These are phyloP conservation scores for Apogon hyalosoma DNA, from an alignment of 2,797 vertebrate species.

Conservation along the genomic window DNA sequence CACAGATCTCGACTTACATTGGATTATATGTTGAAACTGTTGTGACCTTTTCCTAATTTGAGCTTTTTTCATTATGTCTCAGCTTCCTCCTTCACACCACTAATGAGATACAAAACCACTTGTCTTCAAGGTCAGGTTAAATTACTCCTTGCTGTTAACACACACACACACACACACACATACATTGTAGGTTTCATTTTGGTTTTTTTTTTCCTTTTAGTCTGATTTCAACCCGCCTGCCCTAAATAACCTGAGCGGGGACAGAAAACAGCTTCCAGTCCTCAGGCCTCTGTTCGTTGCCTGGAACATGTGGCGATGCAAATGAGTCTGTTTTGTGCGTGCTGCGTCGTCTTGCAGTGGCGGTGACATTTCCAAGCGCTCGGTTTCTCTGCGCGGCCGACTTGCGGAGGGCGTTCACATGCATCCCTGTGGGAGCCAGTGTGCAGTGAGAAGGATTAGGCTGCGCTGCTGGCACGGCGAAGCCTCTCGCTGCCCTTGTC, in stretches of 20 bases:
- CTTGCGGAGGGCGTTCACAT: slow-evolving; percentile 53
- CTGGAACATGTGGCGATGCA: slow-evolving; percentile 26
- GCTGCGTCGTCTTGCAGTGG: slow-evolving; percentile 28
- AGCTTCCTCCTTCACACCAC: slow-evolving; percentile 13
- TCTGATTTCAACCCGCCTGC: neutral
- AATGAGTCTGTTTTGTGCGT: slow-evolving; percentile 35
- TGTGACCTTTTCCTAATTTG: slow-evolving; percentile 50
- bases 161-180: neutral
- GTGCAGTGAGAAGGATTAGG: slow-evolving; percentile 65
- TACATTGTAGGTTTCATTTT: neutral
- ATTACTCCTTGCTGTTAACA: neutral
- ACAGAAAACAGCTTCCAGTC: neutral
- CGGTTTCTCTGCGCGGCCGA: slow-evolving; percentile 37
- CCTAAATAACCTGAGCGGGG: slow-evolving; percentile 3
- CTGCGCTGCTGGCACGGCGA: slow-evolving; percentile 45
- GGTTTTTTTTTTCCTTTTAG: neutral
- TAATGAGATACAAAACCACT: slow-evolving; percentile 17
- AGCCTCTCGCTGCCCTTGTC: slow-evolving; percentile 50
- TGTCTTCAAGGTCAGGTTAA: slow-evolving; percentile 48
- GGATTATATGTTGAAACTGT: slow-evolving; percentile 41
- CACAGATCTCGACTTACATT: slow-evolving; percentile 16
- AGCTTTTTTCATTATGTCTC: slow-evolving; percentile 32
- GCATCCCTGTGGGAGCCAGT: slow-evolving; percentile 55
- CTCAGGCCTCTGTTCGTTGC: slow-evolving; percentile 27
- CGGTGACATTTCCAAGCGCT: slow-evolving; percentile 68